Base-by-base conservation (phyloP, 2,888 invertebrate species). In the Electrophaes corylata region DNA sequence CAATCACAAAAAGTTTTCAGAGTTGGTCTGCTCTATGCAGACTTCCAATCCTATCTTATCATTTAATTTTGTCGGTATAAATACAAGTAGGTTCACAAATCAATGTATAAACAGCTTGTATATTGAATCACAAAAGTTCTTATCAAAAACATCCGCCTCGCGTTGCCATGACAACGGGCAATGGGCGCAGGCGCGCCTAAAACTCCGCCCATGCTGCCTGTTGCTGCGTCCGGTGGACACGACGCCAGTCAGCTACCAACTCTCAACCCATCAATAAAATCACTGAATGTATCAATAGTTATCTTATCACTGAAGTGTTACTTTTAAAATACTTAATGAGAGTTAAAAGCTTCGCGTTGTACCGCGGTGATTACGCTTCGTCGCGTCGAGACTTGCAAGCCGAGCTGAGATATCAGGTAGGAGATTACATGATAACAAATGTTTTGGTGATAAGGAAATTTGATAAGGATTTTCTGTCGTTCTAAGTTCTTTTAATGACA, bases 201-300 rank as follows among this genome's bases (percentile, higher is more conserved):
- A 63, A 77, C 87, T 83, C 87, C 89, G 84, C 89, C 91, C 79
- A 67, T 72, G 75, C 85, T 83, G 91, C 91, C 92, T 91, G 91
- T 92, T 91, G 92, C 87, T 89, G 78, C 74, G 37, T 33, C 47
- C 44, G 33, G 11, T 40, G 39, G 41, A 39, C 48, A 33, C 57
- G 44, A 73, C 86, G 87, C 83, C 89, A 91, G 91, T 91, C 77
- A 79, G 70, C 71, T 71, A 83, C 76, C 78, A 71, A 81, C 81
- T 76, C 78, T 72, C 79, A 71, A 74, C 72, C 67, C 67, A 70
- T 70, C 59, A 73, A 71, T 73, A 70, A 66, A 69, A 67, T 59
- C 55, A 57, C 31, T 60, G 40, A 57, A 64, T 66, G 40, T 40
- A 53, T 59, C 57, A 55, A 53, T 54, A 60, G 45, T 43, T 41